These are phyloP conservation scores for Neotragus moschatus DNA, from an alignment of 2,113 vertebrate species.

Conservation along the genomic window DNA sequence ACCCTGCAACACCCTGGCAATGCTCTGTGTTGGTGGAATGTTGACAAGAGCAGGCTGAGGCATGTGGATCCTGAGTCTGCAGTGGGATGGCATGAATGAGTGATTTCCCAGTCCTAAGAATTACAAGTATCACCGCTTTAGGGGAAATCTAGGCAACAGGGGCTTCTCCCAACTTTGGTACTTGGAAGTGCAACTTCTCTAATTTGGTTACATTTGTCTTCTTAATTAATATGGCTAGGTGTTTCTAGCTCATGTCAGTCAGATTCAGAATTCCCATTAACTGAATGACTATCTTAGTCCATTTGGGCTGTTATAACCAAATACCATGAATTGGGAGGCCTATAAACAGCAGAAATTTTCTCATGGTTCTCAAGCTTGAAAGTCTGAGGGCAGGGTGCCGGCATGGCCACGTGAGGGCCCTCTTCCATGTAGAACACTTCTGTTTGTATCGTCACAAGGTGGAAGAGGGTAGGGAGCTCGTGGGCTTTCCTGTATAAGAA, in stretches of 20 bases:
- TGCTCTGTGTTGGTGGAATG: slow-evolving; percentile 48
- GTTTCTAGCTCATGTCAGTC: not conserved
- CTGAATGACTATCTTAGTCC: not conserved
- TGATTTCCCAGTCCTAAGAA: not conserved
- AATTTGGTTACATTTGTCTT: not conserved
- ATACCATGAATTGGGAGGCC: not conserved
- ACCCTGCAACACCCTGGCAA: not conserved
- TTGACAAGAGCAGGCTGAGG: not conserved
- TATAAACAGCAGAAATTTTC: not conserved
- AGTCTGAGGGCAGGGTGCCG: not conserved
- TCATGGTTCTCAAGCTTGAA: not conserved
- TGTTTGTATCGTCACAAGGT: not conserved
- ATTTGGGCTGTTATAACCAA: not conserved
- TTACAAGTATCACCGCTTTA: not conserved
- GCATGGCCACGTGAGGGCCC: not conserved
- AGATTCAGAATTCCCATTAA: not conserved
- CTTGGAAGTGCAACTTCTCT: not conserved
- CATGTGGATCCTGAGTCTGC: not conserved
- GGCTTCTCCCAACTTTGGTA: not conserved
- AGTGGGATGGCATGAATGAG: not conserved
- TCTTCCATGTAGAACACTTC: not conserved
- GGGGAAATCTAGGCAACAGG: not conserved
- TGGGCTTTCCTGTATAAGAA: not conserved
- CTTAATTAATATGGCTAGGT: not conserved
- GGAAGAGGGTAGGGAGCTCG: not conserved